These are phyloP conservation scores for Philotrypesis tridentata DNA, from an alignment of 1,140 invertebrate genomes.

Conservation along the genomic window DNA sequence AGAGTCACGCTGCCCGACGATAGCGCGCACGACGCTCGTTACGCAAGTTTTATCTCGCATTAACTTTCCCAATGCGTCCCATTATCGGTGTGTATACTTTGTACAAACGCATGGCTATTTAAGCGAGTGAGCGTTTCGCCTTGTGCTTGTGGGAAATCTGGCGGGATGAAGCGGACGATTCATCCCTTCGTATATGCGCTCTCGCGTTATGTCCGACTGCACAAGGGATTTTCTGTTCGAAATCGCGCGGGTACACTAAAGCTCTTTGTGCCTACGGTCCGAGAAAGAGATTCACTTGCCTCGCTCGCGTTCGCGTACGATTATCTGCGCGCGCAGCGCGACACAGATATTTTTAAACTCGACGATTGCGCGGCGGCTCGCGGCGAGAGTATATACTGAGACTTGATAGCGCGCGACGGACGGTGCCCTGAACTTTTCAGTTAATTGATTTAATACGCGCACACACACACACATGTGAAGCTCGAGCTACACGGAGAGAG, in stretches of 20 bases:
- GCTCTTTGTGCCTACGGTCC: slow-evolving; percentile 56
- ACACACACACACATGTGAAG: neutral
- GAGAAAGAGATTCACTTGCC: slow-evolving; percentile 37
- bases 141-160: slow-evolving; percentile 10
- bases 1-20: neutral
- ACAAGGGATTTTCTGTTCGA: slow-evolving; percentile 69
- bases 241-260: slow-evolving; percentile 57
- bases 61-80: slow-evolving; percentile 52
- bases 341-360: slow-evolving; percentile 41
- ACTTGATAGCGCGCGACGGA: slow-evolving; percentile 20
- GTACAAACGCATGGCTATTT: slow-evolving; percentile 59
- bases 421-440: slow-evolving; percentile 40
- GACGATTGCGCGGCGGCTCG: slow-evolving; percentile 22
- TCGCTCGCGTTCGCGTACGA: neutral
- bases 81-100: slow-evolving; percentile 65
- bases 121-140: neutral
- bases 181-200: slow-evolving; percentile 43
- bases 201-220: slow-evolving; percentile 41
- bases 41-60: slow-evolving; percentile 51
- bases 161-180: slow-evolving; percentile 57
- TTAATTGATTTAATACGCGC: slow-evolving; percentile 43
- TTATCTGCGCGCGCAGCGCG: neutral
- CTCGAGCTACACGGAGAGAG: neutral
- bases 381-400: neutral
- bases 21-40: neutral